Evolutionary conservation across 2,888 invertebrate species (phyloP), one percentile per base, ranked within the genome.

Genomic region (Leptopilina syphax): DNA sequence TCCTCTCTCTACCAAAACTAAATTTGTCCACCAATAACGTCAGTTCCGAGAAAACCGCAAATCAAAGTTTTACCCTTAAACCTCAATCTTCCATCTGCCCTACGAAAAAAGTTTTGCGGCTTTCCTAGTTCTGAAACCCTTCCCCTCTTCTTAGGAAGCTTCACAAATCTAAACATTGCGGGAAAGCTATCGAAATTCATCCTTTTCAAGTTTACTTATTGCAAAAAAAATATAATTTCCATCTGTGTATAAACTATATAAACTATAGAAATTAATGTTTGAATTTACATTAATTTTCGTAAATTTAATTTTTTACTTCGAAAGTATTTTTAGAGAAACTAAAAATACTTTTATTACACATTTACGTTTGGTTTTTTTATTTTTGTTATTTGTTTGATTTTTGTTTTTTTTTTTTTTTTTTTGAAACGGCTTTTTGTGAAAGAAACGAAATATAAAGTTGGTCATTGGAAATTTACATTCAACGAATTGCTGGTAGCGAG

Each of bases 1-100:
- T 4, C 34, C 50, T 50, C n/a, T 70, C 70, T 18, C 54, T 70
- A 54, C 54, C 27, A 70, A 54, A 8, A 50, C 54, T 50, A 70
- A 70, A 54, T 70, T 70, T 70, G 54, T 70, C 54, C 54, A 70
- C n/a, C 50, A 54, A 6, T 8, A 70, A 70, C 13, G 13, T 24
- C 67, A 13, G 27, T 27, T 12, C 65, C 60, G 54, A 3, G 76
- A 18, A 54, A 78, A 80, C 79, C 80, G 78, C 76, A 80, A 81
- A 81, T 81, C 79, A 77, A 77, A 78, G 50, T 81, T 78, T 73
- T 78, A 68, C 24, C 47, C 67, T 10, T n/a, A 4, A 50, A 8
- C 57, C 63, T 57, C 60, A 13, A 13, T 24, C 65, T 54, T 66
- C 44, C 70, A 34, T 79, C 79, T 63, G 63, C 24, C 24, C 18